Percentiles rank a stretch among this genome's conserved stretches.
Conservation (phyloP, 2,888 invertebrate species). For the Abrostola triplasia region DNA sequence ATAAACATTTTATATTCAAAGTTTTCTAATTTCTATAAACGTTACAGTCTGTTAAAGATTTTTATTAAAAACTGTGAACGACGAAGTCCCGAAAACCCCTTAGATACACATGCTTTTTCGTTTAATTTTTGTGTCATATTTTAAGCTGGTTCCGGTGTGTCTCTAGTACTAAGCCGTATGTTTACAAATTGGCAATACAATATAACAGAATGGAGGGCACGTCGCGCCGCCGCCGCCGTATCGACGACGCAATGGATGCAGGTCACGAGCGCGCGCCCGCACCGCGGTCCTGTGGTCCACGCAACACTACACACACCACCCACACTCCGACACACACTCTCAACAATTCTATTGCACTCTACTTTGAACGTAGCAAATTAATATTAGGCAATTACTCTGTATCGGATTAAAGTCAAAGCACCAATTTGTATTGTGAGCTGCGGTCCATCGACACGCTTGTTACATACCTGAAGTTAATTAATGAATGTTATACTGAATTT, state of each 20-base stretch:
- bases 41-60: too few relatives aligned
- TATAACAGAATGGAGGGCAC: conserved; percentile 55
- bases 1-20: too few relatives aligned
- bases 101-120: conserved; percentile 6
- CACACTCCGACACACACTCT: conserved; percentile 3
- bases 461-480: background rate
- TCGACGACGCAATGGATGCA: conserved; percentile 60
- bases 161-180: conserved; percentile 51
- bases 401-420: conserved; percentile 20
- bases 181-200: conserved; percentile 62
- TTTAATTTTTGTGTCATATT: conserved; percentile 35
- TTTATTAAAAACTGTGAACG: background rate
- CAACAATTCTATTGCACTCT: conserved; percentile 29
- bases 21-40: background rate
- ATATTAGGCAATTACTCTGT: conserved; percentile 24
- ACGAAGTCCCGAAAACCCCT: background rate
- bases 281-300: conserved; percentile 32
- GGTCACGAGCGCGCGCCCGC: conserved; percentile 60
- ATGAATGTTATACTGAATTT: background rate
- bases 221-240: conserved; percentile 41
- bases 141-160: conserved; percentile 30
- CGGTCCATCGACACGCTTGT: background rate
- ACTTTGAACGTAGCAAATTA: conserved; percentile 12
- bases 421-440: conserved; percentile 15
- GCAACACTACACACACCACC: conserved; percentile 18